Evolutionary conservation across 2,113 vertebrate species (phyloP), one percentile per base, ranked within the genome.

Genomic region (Pipa parva): DNA sequence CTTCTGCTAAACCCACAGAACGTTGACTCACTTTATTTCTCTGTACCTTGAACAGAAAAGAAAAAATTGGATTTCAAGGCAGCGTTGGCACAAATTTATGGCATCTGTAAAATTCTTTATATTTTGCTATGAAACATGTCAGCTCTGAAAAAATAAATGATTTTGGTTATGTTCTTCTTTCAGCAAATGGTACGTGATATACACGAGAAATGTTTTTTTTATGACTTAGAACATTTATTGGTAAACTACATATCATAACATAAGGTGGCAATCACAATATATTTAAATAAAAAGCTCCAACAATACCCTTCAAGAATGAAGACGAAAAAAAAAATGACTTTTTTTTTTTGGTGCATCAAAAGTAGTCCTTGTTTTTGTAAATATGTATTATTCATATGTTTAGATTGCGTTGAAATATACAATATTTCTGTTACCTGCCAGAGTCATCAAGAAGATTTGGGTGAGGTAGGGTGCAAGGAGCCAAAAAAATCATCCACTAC

Each of bases 101-200:
- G 36, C 58, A 33, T 58, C 36, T 70, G 66, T 70, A 70, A 70
- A 54, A 60, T 70, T 54, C 66, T 54, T 70, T 70, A 70, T 70
- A 70, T 54, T 70, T 54, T 45, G 66, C 58, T 52, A 70, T 70
- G 66, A 70, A 70, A 61, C 66, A 70, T 70, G 58, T 70, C 66
- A 70, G 57, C 58, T 45, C 58, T 70, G 66, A 61, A 61, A 69
- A 70, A 60, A 70, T 68, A 68, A 59, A 68, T 59, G 29, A 68
- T 68, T 68, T 67, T 59, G 28, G 39, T 64, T 68, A 59, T 59
- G 37, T 67, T 48, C 54, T 49, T 50, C 54, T 51, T 59, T 68
- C 50, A 51, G 61, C 58, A 49, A 70, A 42, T 54, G 58, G 31
- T 61, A 70, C 37, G 36, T 61, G 58, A 61, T 61, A 70, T 54